Conservation (phyloP, 2,888 invertebrate genomes). For the Eudasyphora cyanicolor region DNA sequence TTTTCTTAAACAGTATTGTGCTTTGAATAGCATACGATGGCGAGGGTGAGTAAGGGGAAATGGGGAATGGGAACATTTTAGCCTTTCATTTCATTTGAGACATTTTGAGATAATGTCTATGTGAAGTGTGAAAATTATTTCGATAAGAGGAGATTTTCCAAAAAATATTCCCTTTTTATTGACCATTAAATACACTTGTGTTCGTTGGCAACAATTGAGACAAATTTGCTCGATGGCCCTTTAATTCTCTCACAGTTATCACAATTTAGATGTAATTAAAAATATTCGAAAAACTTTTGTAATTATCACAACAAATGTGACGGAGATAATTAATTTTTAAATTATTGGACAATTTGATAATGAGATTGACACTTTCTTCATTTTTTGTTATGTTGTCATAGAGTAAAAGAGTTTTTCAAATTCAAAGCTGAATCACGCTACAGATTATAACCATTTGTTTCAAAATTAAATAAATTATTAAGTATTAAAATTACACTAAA, state of each 20-base stretch:
- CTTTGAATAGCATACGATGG: not conserved
- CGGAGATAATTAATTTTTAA: constrained; percentile 4
- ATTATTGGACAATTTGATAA: not conserved
- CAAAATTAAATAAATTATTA: too few species aligned
- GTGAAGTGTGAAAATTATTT: constrained; percentile 26
- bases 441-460: too few species aligned
- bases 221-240: not conserved
- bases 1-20: not conserved
- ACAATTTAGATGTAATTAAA: constrained; percentile 13
- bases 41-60: not conserved
- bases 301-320: not conserved
- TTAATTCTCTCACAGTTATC: not conserved
- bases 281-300: not conserved
- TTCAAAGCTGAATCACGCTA: too few species aligned
- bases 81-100: not conserved
- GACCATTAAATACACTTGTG: constrained; percentile 55
- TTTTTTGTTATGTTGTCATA: too few species aligned
- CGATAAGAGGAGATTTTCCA: constrained; percentile 28
- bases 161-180: constrained; percentile 31
- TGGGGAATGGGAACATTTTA: not conserved
- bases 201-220: not conserved
- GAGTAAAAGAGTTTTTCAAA: too few species aligned
- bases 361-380: not conserved
- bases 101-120: constrained; percentile 21
- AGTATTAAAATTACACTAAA: too few species aligned